Evolutionary conservation across 2,797 vertebrate genomes (phyloP).

Genomic region (Echeneis naucrates): DNA sequence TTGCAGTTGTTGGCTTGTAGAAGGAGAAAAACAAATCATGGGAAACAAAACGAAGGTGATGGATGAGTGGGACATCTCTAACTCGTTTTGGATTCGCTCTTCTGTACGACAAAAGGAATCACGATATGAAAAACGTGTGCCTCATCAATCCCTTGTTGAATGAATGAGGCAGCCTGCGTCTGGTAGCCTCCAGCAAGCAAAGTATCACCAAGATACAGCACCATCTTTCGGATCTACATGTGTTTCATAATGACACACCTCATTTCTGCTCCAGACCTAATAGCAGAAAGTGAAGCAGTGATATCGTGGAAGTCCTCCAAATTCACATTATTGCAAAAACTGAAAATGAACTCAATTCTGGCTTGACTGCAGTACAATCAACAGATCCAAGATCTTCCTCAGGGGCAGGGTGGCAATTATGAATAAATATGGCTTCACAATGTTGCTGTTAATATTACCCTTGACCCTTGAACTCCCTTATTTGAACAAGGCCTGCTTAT

Average conservation of each 20-base stretch:
- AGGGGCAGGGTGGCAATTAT: constrained; percentile 56
- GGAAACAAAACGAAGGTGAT: constrained; percentile 51
- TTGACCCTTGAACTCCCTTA: constrained; percentile 29
- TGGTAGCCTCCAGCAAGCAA: constrained; percentile 25
- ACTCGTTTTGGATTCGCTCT: constrained; percentile 46
- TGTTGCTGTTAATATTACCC: constrained; percentile 47
- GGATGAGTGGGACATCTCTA: constrained; percentile 38
- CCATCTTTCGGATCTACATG: constrained; percentile 8
- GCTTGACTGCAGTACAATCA: constrained; percentile 45
- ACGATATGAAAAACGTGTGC: constrained; percentile 39
- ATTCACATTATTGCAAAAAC: constrained; percentile 35
- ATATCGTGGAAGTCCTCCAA: constrained; percentile 29
- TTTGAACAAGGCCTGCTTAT: constrained; percentile 13
- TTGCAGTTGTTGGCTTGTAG: neutral
- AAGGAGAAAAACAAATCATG: constrained; percentile 15
- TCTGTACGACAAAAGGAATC: constrained; percentile 27
- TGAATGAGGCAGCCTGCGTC: constrained; percentile 17
- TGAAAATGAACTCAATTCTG: constrained; percentile 46
- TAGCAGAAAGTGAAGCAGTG: constrained; percentile 25
- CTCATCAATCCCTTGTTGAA: constrained; percentile 29
- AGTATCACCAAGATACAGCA: constrained; percentile 12
- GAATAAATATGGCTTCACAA: constrained; percentile 46
- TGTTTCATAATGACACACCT: constrained; percentile 38
- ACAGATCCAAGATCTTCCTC: constrained; percentile 54
- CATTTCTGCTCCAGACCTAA: constrained; percentile 17